A percentile compares a stretch with the other conserved stretches of the same genome.
These are phyloP conservation scores for Limnephilus auricula DNA, from an alignment of 2,888 invertebrate species.

Conservation along the genomic window DNA sequence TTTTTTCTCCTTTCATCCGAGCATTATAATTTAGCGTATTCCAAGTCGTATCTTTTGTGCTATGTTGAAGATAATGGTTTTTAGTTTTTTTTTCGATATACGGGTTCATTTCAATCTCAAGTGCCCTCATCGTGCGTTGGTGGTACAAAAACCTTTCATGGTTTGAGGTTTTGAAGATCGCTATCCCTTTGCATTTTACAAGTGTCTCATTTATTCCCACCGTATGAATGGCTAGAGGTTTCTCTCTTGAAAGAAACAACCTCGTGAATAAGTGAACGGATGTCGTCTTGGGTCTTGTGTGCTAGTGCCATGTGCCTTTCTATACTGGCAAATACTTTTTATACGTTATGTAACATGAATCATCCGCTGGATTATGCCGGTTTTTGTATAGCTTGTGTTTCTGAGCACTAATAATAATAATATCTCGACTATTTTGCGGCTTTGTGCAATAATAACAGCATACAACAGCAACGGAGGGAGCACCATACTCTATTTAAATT, in stretches of 20 bases:
- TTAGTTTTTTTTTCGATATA: neutral
- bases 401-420: neutral
- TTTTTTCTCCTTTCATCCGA: slow-evolving; percentile 2
- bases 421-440: neutral
- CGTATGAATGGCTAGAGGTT: slow-evolving; percentile 44
- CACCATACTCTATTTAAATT: neutral
- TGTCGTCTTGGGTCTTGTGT: neutral
- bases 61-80: neutral
- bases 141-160: slow-evolving; percentile 38
- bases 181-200: slow-evolving; percentile 34
- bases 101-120: slow-evolving; percentile 26
- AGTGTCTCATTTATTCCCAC: slow-evolving; percentile 46
- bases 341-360: slow-evolving; percentile 43
- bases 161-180: slow-evolving; percentile 14
- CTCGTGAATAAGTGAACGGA: slow-evolving; percentile 36
- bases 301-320: slow-evolving; percentile 32
- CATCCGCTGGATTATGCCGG: neutral
- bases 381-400: slow-evolving; percentile 1
- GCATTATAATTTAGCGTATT: neutral
- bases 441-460: neutral
- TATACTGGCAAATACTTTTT: slow-evolving; percentile 14
- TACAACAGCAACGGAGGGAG: neutral
- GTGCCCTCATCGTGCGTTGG: slow-evolving; percentile 5
- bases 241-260: slow-evolving; percentile 41
- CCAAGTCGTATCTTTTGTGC: neutral